Percentiles rank a stretch among this genome's conserved stretches.
Evolutionary conservation across 2,888 invertebrate genomes (phyloP).

Genomic region (Lasioglossum figueresi): DNA sequence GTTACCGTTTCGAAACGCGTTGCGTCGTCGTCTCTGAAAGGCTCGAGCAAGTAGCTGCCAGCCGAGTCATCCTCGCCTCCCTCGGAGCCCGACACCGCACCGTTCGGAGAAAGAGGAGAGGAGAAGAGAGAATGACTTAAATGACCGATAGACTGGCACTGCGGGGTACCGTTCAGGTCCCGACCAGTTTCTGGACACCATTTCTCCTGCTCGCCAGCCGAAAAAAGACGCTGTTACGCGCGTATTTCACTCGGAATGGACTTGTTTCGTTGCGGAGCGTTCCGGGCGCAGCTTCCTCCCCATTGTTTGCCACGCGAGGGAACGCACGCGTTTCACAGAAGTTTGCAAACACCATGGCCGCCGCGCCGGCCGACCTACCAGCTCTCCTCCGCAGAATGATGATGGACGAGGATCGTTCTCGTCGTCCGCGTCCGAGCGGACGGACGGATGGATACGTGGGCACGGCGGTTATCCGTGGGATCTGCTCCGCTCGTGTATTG

Average conservation of each 20-base stretch:
- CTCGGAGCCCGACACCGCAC: not conserved
- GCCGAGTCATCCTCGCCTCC: slow-evolving; percentile 46
- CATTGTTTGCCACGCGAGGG: slow-evolving; percentile 65
- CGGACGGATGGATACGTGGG: slow-evolving; percentile 18
- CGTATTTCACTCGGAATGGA: slow-evolving; percentile 62
- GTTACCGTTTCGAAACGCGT: slow-evolving; percentile 45
- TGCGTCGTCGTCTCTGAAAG: slow-evolving; percentile 10
- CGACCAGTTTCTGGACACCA: slow-evolving; percentile 59
- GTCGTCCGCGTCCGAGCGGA: not conserved
- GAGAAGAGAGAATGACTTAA: slow-evolving; percentile 37
- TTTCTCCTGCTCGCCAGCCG: slow-evolving; percentile 37
- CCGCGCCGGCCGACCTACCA: not conserved
- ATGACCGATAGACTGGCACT: slow-evolving; percentile 59
- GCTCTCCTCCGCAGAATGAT: slow-evolving; percentile 31
- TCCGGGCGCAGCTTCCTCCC: slow-evolving; percentile 62
- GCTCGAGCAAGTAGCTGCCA: slow-evolving; percentile 41
- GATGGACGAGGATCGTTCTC: slow-evolving; percentile 58
- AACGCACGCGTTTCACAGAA: slow-evolving; percentile 52
- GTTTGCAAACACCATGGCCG: slow-evolving; percentile 72
- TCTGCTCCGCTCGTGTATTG: slow-evolving; percentile 48
- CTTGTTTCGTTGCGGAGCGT: slow-evolving; percentile 39
- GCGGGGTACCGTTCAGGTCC: slow-evolving; percentile 55
- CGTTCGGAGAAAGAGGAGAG: not conserved
- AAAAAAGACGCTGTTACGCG: slow-evolving; percentile 57
- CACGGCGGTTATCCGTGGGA: slow-evolving; percentile 52